Conservation (phyloP, 1,140 invertebrate species). For the Gryllus bimaculatus region DNA sequence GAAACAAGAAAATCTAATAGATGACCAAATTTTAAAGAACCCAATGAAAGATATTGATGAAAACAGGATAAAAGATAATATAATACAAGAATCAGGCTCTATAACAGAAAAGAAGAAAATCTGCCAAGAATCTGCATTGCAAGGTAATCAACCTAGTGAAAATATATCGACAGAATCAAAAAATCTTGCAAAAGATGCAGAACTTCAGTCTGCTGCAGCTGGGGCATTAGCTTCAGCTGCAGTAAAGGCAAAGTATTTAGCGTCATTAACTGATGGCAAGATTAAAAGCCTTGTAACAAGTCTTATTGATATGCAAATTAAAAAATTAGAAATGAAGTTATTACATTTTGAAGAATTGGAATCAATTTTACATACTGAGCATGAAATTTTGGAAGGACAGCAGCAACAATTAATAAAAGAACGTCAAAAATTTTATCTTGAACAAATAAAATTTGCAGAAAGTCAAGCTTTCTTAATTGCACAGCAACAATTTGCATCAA, state of each 20-base stretch:
- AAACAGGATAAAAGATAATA: constrained; percentile 23
- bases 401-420: constrained; percentile 95
- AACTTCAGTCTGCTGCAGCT: constrained; percentile 89
- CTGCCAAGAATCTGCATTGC: too few species aligned
- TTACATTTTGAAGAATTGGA: constrained; percentile 98
- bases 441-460: constrained; percentile 94
- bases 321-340: constrained; percentile 96
- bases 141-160: too few species aligned
- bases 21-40: constrained; percentile 19
- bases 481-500: constrained; percentile 59
- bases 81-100: constrained; percentile 23
- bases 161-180: constrained; percentile 28
- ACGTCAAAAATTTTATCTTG: constrained; percentile 97
- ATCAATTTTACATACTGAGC: constrained; percentile 95
- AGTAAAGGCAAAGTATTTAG: constrained; percentile 97
- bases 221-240: constrained; percentile 92
- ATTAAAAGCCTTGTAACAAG: constrained; percentile 95
- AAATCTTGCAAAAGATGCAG: constrained; percentile 64
- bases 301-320: constrained; percentile 98
- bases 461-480: constrained; percentile 86
- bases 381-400: constrained; percentile 93
- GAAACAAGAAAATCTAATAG: constrained; percentile 22
- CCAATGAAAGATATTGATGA: constrained; percentile 19
- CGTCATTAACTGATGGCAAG: constrained; percentile 94
- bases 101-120: constrained; percentile 19